Evolutionary conservation across 1,140 invertebrate species (phyloP).

Genomic region (Anastrepha obliqua): DNA sequence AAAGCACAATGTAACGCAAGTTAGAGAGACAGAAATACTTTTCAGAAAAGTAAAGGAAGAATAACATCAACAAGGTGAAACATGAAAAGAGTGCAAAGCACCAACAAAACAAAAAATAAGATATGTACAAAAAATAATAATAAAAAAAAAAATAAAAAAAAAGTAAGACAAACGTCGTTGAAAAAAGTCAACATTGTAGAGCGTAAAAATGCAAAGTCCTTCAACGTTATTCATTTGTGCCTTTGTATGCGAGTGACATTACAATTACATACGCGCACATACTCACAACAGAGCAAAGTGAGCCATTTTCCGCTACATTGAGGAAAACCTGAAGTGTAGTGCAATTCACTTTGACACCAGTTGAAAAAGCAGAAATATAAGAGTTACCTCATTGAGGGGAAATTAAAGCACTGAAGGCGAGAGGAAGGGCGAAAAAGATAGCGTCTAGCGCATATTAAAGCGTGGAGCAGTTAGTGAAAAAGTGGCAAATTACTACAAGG

Average conservation of each 20-base stretch:
- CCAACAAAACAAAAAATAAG: background rate
- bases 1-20: background rate
- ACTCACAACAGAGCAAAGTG: background rate
- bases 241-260: background rate
- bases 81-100: background rate
- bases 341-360: constrained; percentile 40
- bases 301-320: constrained; percentile 38
- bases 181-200: constrained; percentile 13
- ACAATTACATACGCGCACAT: constrained; percentile 5
- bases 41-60: background rate
- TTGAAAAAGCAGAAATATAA: no score
- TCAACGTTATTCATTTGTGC: background rate
- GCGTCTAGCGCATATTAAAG: background rate
- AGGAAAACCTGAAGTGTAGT: constrained; percentile 28
- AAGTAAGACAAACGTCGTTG: background rate
- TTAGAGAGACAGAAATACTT: background rate
- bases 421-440: background rate
- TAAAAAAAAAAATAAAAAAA: background rate
- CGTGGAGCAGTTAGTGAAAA: background rate
- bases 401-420: background rate
- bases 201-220: constrained; percentile 23
- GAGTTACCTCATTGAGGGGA: background rate
- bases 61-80: background rate
- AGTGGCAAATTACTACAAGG: background rate
- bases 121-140: background rate